phyloP scores from a whole-genome alignment of 2,113 vertebrate genomes.

The Pao palembangensis region DNA sequence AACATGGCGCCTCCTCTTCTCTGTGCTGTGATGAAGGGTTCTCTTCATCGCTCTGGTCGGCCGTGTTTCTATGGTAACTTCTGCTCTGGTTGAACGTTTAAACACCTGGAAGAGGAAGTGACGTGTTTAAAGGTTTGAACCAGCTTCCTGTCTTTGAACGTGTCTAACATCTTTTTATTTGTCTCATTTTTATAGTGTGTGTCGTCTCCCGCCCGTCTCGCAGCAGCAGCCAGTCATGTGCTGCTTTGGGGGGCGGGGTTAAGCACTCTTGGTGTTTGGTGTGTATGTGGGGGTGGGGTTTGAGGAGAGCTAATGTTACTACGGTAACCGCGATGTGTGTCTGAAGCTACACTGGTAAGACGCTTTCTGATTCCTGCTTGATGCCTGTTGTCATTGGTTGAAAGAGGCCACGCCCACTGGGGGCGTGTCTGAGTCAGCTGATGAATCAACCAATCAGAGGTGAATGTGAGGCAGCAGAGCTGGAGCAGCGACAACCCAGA shows the following conservation, averaged over 20 bases:
- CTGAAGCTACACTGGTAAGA: constrained; percentile 63
- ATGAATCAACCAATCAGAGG: constrained; percentile 1
- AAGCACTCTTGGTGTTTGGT: neutral
- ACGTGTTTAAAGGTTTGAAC: constrained; percentile 69
- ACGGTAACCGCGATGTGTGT: constrained; percentile 47
- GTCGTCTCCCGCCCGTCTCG: constrained; percentile 55
- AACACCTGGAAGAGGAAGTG: constrained; percentile 31
- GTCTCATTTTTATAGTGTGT: constrained; percentile 71
- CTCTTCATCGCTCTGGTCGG: neutral
- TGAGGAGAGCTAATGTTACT: constrained; percentile 30
- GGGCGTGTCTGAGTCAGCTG: neutral
- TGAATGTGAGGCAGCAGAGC: too few species aligned
- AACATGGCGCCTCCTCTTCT: constrained; percentile 26
- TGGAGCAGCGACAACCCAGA: too few species aligned
- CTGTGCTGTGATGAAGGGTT: neutral
- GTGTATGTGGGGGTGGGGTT: neutral
- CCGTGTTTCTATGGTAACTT: neutral
- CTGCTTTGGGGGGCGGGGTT: constrained; percentile 12
- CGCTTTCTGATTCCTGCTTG: constrained; percentile 55
- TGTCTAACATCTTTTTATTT: constrained; percentile 75
- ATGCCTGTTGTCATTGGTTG: constrained; percentile 45
- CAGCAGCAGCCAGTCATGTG: constrained; percentile 42
- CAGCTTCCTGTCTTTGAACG: constrained; percentile 53
- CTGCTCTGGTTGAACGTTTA: constrained; percentile 65
- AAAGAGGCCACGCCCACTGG: constrained; percentile 35